A percentile compares a stretch with the other conserved stretches of the same genome.
Evolutionary conservation across 2,113 vertebrate genomes (phyloP).

Genomic region (Entosphenus tridentatus): DNA sequence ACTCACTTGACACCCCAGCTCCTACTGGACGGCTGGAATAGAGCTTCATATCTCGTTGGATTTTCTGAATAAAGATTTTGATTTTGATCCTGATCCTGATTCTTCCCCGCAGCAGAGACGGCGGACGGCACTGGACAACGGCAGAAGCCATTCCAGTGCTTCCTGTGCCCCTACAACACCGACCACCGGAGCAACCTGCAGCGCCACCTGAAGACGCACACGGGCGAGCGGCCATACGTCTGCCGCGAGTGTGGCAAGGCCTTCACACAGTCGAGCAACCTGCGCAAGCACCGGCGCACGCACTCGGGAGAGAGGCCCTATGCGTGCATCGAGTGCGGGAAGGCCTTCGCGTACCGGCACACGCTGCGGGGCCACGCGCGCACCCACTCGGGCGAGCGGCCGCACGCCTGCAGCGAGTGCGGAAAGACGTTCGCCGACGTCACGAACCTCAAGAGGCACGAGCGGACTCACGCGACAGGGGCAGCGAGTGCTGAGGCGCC

Average conservation of each 20-base stretch:
- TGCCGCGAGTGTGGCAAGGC: not conserved
- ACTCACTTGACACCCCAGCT: no score
- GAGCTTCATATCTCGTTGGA: no score
- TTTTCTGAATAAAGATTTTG: no score
- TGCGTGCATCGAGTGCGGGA: not conserved
- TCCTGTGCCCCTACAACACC: not conserved
- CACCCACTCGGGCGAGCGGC: conserved; percentile 3
- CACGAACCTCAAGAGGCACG: not conserved
- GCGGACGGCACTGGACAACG: no score
- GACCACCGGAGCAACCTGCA: not conserved
- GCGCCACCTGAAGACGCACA: conserved; percentile 3
- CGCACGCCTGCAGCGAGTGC: not conserved
- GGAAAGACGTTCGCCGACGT: not conserved
- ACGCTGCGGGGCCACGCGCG: conserved; percentile 3
- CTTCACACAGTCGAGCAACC: conserved; percentile 1
- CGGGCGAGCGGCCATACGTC: not conserved
- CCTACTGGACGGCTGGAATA: no score
- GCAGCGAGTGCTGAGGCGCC: no score
- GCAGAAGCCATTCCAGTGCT: not conserved
- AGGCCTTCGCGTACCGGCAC: not conserved
- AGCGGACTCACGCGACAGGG: not conserved
- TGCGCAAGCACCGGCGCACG: not conserved
- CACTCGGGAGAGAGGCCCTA: not conserved
- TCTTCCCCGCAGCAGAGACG: no score
- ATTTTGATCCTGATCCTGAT: no score